These are phyloP conservation scores for Myripristis jacobus DNA, from an alignment of 2,797 vertebrate genomes.

Conservation along the genomic window DNA sequence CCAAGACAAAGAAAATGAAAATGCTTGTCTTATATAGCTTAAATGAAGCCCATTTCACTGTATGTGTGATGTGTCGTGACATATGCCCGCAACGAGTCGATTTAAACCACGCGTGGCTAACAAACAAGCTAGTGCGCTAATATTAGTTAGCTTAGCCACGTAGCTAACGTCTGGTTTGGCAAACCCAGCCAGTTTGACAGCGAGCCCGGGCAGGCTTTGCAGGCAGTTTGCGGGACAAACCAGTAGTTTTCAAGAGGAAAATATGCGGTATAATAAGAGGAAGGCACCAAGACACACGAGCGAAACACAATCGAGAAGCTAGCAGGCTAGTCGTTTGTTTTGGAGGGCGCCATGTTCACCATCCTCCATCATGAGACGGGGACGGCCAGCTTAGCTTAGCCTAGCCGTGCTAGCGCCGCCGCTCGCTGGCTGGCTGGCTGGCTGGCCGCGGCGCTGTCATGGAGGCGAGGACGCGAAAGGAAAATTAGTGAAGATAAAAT, in stretches of 20 bases:
- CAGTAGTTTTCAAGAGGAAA: rapidly evolving
- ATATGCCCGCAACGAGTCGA: neutral
- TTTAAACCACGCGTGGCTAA: neutral
- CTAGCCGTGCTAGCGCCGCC: conserved; percentile 42
- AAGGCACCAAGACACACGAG: neutral
- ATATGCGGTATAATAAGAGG: rapidly evolving
- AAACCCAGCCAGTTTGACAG: conserved; percentile 35
- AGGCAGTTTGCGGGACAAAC: rapidly evolving
- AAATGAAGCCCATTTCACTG: rapidly evolving
- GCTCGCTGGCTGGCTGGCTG: conserved; percentile 21
- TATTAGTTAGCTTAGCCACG: conserved; percentile 42
- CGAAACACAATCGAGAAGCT: neutral
- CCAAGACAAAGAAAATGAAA: neutral
- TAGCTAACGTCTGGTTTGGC: conserved; percentile 28
- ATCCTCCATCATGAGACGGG: conserved; percentile 71
- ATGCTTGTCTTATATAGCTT: neutral
- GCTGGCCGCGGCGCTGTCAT: conserved; percentile 50
- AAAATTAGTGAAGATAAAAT: conserved; percentile 28
- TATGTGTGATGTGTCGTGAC: rapidly evolving
- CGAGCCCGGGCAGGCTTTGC: neutral
- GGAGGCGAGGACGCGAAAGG: conserved; percentile 41
- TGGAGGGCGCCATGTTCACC: conserved; percentile 79
- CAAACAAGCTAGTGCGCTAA: neutral
- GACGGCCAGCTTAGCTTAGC: conserved; percentile 44
- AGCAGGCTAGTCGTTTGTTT: conserved; percentile 62